Evolutionary conservation across 1,140 invertebrate species (phyloP).

Genomic region (Ephestia elutella): DNA sequence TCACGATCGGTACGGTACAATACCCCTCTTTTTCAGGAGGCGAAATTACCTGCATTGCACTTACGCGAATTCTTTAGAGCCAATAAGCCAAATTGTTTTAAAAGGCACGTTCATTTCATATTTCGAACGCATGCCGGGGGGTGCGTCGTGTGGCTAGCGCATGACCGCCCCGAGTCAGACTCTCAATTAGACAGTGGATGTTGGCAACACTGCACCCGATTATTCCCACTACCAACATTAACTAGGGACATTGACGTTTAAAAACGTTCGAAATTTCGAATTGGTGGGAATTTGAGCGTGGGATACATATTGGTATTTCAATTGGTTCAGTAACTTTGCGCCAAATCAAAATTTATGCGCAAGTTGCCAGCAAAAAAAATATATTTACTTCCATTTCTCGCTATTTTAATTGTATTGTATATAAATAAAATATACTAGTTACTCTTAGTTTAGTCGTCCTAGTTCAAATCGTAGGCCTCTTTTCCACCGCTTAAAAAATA

Average conservation of each 20-base stretch:
- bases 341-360: not conserved
- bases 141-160: constrained; percentile 41
- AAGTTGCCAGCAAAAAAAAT: not conserved
- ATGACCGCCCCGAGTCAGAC: constrained; percentile 53
- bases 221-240: constrained; percentile 8
- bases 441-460: no score
- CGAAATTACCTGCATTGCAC: not conserved
- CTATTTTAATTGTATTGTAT: no score
- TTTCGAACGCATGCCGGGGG: constrained; percentile 17
- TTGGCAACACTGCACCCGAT: constrained; percentile 19
- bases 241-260: constrained; percentile 11
- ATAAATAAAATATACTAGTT: no score
- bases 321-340: not conserved
- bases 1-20: no score
- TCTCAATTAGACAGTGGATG: constrained; percentile 33
- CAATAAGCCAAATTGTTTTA: constrained; percentile 4
- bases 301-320: constrained; percentile 2
- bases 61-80: not conserved
- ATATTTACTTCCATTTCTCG: no score
- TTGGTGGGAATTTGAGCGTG: constrained; percentile 7
- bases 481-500: no score
- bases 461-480: no score
- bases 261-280: constrained; percentile 5
- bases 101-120: constrained; percentile 2
- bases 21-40: no score